Evolutionary conservation across 2,797 vertebrate species (phyloP), one percentile per base, ranked within the genome.

Genomic region (Apogon talboti): DNA sequence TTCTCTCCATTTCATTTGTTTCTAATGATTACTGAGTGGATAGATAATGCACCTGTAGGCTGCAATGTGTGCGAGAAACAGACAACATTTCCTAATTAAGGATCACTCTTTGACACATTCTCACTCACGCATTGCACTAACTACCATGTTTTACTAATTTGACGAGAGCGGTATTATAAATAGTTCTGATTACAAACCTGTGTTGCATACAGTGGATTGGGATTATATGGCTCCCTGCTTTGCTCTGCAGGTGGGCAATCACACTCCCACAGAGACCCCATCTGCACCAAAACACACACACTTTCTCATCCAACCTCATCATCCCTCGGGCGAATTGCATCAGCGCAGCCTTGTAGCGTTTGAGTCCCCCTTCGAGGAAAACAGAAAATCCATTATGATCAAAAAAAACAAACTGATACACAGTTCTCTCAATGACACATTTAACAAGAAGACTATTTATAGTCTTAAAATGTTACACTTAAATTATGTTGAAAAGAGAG

Each of bases 121-220:
- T 28, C 24, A 28, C 24, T 28, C 4, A 28, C 6, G 24, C 24
- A 21, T 21, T 21, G 19, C 19, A 21, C 19, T 21, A 21, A 21
- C 19, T 4, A 28, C 24, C 24, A 28, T 28, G 24, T 28, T 28
- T 28, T 28, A 4, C 24, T 28, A 28, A 28, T 28, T 4, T 28
- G 24, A 37, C 2, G 8, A 51, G 10, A 37, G 33, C 37, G 12
- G 33, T 13, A 11, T 54, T 42, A 24, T n/a, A 24, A 41, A 13
- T 54, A n/a, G 19, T 16, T 43, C 9, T 55, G 10, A 15, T 46
- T 65, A 57, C 33, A 40, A 46, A 46, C 56, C 49, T 69, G 38
- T 54, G 58, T 62, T 59, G 60, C 66, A 61, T 63, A 38, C 53
- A 64, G 58, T 78, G 75, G 38, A 62, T 59, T 45, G 47, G 47